Evolutionary conservation across 2,113 vertebrate species (phyloP), one percentile per base, ranked within the genome.

Genomic region (Lontra canadensis): DNA sequence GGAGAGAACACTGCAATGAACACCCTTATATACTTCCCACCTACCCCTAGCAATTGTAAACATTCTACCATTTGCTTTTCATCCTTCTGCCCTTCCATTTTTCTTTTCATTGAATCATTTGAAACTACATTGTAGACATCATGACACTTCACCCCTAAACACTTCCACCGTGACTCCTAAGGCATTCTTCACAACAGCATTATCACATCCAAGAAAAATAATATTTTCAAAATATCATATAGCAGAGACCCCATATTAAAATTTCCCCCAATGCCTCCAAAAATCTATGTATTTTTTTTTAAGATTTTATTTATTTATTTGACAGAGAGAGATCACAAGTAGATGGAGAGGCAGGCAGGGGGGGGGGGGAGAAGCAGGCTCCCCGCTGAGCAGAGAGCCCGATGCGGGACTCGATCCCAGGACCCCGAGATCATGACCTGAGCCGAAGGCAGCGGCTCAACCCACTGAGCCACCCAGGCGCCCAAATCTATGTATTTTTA

Each of bases 211-310:
- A 74, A 11, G 4, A 57, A 74, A 87, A 65, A 44, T 14, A 36
- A 17, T 92, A 94, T 55, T 90, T 90, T 91, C 36, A 96, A 91
- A 81, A 65, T 87, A 65, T 31, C 34, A 21, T 31, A 74, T 34
- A 31, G 31, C 47, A 73, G 44, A 23, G 15, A 61, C 21, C 63
- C 44, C 15, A 21, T 55, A 67, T 17, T 36, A 61, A 94, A 82
- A 67, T 80, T 76, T 88, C 25, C 57, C 59, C 59, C 67, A 47
- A 20, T n/a, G 11, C 42, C 65, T 85, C 57, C 18, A 88, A 89
- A 52, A 89, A 59, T 57, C 1, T 15, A 47, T 47, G 74, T 3
- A 82, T 74, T 74, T 81, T 65, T 29, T n/a, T n/a, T n/a, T n/a
- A n/a, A n/a, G n/a, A n/a, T n/a, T n/a, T n/a, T n/a, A n/a, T n/a